A percentile compares a stretch with the other conserved stretches of the same genome.
Evolutionary conservation across 2,888 invertebrate species (phyloP).

Genomic region (Leptura quadrifasciata): DNA sequence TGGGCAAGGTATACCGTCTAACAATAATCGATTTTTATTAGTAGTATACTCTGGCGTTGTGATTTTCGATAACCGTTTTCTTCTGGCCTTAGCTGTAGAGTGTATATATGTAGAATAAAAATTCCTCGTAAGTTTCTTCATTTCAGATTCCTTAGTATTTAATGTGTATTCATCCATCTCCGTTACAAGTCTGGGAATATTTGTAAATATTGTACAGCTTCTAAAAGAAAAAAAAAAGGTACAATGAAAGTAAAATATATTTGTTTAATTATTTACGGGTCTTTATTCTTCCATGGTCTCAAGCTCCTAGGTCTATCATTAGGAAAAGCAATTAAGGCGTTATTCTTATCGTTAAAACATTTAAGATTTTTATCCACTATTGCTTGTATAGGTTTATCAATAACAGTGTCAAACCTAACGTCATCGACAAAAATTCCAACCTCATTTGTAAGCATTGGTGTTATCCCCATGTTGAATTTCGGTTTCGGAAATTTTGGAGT

Average conservation of each 20-base stretch:
- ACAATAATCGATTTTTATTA: background rate
- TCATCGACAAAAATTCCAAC: slow-evolving; percentile 68
- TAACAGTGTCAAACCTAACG: slow-evolving; percentile 63
- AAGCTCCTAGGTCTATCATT: slow-evolving; percentile 68
- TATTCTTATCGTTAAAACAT: slow-evolving; percentile 52
- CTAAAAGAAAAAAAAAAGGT: slow-evolving; percentile 51
- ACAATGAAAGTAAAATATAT: background rate
- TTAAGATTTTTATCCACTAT: slow-evolving; percentile 55
- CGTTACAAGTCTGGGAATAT: slow-evolving; percentile 61
- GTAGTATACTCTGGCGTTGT: slow-evolving; percentile 1
- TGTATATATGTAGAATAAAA: background rate
- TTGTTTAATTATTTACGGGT: slow-evolving; percentile 51
- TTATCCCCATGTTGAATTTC: slow-evolving; percentile 67
- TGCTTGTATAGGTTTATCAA: slow-evolving; percentile 61
- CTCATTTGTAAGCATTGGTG: slow-evolving; percentile 67
- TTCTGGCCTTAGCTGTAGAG: background rate
- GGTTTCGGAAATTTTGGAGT: slow-evolving; percentile 48
- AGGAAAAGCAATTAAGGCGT: slow-evolving; percentile 69
- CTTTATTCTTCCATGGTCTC: slow-evolving; percentile 64
- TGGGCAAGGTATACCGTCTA: background rate
- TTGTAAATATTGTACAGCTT: slow-evolving; percentile 68
- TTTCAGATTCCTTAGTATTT: slow-evolving; percentile 12
- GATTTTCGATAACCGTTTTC: background rate
- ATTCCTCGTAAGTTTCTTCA: background rate
- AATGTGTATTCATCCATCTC: slow-evolving; percentile 60